Evolutionary conservation across 2,888 invertebrate genomes (phyloP).

Genomic region (Nymphalis c-album): DNA sequence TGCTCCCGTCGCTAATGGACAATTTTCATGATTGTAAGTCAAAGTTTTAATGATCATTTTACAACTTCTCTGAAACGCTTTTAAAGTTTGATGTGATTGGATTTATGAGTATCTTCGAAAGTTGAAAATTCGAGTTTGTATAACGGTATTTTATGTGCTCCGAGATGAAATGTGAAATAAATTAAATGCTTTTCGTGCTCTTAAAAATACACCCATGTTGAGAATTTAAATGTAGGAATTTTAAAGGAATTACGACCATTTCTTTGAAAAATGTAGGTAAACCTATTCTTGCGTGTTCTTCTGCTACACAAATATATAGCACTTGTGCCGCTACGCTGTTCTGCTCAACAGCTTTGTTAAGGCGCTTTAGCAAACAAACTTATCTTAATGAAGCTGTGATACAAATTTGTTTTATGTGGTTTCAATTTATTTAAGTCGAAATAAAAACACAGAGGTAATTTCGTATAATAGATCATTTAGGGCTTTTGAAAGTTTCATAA

Average conservation of each 20-base stretch:
- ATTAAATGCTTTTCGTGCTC: neutral
- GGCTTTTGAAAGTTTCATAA: too few species aligned
- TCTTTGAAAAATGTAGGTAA: too few species aligned
- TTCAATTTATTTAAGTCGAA: too few species aligned
- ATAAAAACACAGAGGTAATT: too few species aligned
- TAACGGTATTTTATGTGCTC: slow-evolving; percentile 23
- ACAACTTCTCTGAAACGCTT: slow-evolving; percentile 46
- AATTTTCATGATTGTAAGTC: slow-evolving; percentile 50
- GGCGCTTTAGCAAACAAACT: neutral
- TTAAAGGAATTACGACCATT: too few species aligned
- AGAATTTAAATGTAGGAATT: too few species aligned
- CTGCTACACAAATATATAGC: neutral
- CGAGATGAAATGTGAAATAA: neutral
- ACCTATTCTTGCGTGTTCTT: too few species aligned
- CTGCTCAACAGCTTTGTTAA: neutral
- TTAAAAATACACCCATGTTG: neutral
- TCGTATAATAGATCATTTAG: too few species aligned
- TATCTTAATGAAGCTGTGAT: too few species aligned
- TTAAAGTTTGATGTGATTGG: slow-evolving; percentile 50
- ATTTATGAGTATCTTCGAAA: slow-evolving; percentile 46
- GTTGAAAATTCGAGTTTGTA: slow-evolving; percentile 30
- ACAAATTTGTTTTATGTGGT: too few species aligned
- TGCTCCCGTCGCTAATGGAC: slow-evolving; percentile 47
- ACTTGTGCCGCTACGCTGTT: neutral
- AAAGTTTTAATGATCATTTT: slow-evolving; percentile 55